Base-by-base conservation (phyloP, 2,888 invertebrate genomes). In the Catocala fraxini region DNA sequence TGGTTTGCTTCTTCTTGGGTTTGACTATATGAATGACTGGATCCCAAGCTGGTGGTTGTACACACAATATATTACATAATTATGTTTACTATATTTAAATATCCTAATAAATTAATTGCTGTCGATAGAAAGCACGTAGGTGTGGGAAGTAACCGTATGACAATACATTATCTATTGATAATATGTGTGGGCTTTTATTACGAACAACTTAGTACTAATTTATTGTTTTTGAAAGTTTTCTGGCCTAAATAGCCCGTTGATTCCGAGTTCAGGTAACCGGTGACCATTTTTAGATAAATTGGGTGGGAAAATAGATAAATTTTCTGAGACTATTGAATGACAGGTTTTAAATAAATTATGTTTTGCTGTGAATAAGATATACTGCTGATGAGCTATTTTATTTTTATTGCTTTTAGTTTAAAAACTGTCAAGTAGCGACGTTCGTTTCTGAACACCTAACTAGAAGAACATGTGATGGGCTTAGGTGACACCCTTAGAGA, bases 191-290 rank as follows among this genome's bases (percentile, higher is more conserved):
- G 85, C 67, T 68, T 71, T 77, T 76, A 83, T 80, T 75, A 79
- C 73, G 58, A 54, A 65, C 63, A 70, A 63, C 70, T 75, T 75
- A 73, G 63, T 62, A 60, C 49, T 65, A 77, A 80, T 85, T 83
- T 81, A 85, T 83, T 62, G 76, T 65, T 81, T 80, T 83, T 79
- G 85, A 87, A 86, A 87, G 84, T 81, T 70, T 73, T 77, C 69
- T 79, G 79, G 68, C 74, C 80, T 71, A 78, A 71, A 79, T 81
- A 71, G 63, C 39, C 65, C 9, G 42, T 52, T 34, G 51, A 60
- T 60, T 66, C 60, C 47, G 51, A 61, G 60, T 65, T 71, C 61
- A 65, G 15, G 54, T 61, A 51, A 57, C 58, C 51, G 35, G 42
- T 6, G 9, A 11, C n/a, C 46, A 10, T 13, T 49, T 53, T 49